A percentile compares a stretch with the other conserved stretches of the same genome.
phyloP scores from a whole-genome alignment of 2,113 vertebrate species.

The Anser cygnoides region DNA sequence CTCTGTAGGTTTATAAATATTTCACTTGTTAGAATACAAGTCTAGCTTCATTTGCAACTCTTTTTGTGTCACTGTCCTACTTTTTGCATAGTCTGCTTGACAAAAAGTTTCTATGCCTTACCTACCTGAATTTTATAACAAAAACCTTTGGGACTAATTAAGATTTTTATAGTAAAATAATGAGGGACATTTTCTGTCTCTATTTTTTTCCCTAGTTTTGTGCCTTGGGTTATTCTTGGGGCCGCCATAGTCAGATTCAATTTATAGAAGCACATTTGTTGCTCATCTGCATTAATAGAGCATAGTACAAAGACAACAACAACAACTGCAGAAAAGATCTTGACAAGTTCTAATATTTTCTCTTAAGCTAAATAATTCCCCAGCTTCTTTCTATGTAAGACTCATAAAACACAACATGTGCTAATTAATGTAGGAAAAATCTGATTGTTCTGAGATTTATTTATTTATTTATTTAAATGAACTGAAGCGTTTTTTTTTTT shows the following conservation, averaged over 20 bases:
- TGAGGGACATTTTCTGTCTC: conserved; percentile 63
- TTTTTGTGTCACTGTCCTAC: conserved; percentile 65
- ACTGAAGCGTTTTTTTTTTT: neutral
- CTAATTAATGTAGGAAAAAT: conserved; percentile 57
- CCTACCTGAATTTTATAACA: conserved; percentile 71
- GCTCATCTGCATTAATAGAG: conserved; percentile 65
- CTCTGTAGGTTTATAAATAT: conserved; percentile 63
- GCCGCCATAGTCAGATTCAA: conserved; percentile 60
- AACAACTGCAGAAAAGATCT: conserved; percentile 35
- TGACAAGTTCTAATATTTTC: conserved; percentile 69
- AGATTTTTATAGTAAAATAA: conserved; percentile 77
- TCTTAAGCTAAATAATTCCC: conserved; percentile 66
- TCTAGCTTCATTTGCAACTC: conserved; percentile 54
- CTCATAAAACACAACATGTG: conserved; percentile 32
- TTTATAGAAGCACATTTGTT: conserved; percentile 71
- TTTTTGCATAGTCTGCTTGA: conserved; percentile 63
- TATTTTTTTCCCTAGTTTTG: conserved; percentile 29
- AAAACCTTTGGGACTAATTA: conserved; percentile 81
- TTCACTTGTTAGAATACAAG: conserved; percentile 53
- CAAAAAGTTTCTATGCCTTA: conserved; percentile 68
- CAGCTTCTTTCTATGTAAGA: conserved; percentile 10
- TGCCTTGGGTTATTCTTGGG: conserved; percentile 72
- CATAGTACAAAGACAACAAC: conserved; percentile 36
- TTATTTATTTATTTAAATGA: neutral
- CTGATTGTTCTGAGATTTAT: neutral